Evolutionary conservation across 2,888 invertebrate genomes (phyloP).

Genomic region (Rhagophthalmus giganteus): DNA sequence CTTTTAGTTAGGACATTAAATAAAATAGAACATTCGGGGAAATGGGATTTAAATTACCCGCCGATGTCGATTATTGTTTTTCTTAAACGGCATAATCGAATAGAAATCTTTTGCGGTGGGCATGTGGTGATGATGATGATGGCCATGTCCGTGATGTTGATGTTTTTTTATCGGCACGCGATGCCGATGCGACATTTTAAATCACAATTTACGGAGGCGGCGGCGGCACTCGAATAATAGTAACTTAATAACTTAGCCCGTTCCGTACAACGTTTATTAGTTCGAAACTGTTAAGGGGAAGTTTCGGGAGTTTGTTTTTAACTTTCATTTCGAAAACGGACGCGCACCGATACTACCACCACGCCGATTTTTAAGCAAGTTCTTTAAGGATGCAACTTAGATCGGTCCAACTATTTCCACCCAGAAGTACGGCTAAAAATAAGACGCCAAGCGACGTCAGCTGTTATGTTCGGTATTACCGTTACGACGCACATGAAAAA

Average conservation of each 20-base stretch:
- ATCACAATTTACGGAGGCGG: too few species aligned
- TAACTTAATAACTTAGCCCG: too few species aligned
- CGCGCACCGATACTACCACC: neutral
- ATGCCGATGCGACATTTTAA: slow-evolving; percentile 28
- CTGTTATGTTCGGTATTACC: slow-evolving; percentile 26
- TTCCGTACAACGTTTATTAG: neutral
- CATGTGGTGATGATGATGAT: slow-evolving; percentile 6
- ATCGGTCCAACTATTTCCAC: slow-evolving; percentile 37
- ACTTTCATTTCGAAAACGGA: neutral
- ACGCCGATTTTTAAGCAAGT: neutral
- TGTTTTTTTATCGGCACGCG: slow-evolving; percentile 27
- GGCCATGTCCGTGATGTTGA: neutral
- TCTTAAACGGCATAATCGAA: slow-evolving; percentile 33
- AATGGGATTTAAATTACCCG: too few species aligned
- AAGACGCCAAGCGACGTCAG: slow-evolving; percentile 33
- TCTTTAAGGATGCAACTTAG: slow-evolving; percentile 18
- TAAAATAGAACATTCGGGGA: too few species aligned
- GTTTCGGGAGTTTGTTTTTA: neutral
- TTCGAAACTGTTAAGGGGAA: neutral
- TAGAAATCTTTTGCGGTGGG: slow-evolving; percentile 20
- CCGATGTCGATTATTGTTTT: slow-evolving; percentile 24
- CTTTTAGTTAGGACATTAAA: too few species aligned
- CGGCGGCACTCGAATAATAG: too few species aligned
- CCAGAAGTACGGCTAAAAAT: slow-evolving; percentile 50
- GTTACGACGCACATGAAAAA: slow-evolving; percentile 5